Base-by-base conservation (phyloP, 2,113 vertebrate species). In the Cyphomyrus plagiostoma region DNA sequence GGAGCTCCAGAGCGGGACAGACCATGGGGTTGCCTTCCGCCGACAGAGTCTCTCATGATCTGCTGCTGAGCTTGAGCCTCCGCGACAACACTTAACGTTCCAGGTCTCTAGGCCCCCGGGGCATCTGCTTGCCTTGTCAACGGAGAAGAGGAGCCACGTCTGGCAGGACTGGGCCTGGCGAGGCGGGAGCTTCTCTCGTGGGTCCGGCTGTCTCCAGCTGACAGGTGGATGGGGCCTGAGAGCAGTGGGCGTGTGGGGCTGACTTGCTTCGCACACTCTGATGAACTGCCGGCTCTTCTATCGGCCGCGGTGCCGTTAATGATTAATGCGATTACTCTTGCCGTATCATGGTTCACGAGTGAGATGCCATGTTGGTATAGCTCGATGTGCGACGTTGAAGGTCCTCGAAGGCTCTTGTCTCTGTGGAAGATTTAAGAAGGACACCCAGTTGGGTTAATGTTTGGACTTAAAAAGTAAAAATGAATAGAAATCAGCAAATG, bases 11-110 rank as follows among this genome's bases (percentile, higher is more conserved):
- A 50, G 30, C 56, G 56, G 42, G 70, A 70, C 84, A 80, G 85
- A 52, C 86, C 77, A 45, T 48, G 85, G 48, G 89, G 91, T 83
- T 35, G 50, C 86, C 89, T 26, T 88, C 87, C 87, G 56, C 92
- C 94, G 94, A 93, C 94, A 95, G 86, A 94, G 92, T 90, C 5
- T 92, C 93, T 93, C 93, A 93, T 89, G 92, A 92, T 93, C 94
- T 91, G 89, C 89, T 90, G 92, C 93, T 87, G 89, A 45, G 58
- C 92, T 80, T 93, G 89, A 91, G 85, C 88, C 85, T 88, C 62
- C 82, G 82, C 89, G 91, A 86, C 93, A 92, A 90, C 91, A 87
- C 93, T 92, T 93, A 93, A 93, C 92, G 93, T 93, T 95, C 92
- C 93, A 93, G 93, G 93, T 95, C 93, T 93, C 87, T 92, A 89